Percentiles rank a stretch among this genome's conserved stretches.
Evolutionary conservation across 53 echinoderm and acorn worm species (phyloP).

Genomic region (Echinarachnius parma): DNA sequence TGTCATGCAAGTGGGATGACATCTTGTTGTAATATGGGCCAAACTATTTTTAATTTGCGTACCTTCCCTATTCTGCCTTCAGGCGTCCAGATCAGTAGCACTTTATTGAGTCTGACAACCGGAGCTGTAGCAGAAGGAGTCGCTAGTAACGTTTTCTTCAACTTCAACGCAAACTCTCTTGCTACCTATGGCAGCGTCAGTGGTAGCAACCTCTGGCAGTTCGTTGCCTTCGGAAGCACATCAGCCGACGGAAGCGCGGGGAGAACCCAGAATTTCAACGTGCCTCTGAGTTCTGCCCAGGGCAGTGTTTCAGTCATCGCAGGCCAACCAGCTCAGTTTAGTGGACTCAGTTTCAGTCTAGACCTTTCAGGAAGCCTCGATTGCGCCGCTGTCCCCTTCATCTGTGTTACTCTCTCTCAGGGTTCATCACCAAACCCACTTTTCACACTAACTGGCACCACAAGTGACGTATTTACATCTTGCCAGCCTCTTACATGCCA

Average conservation of each 20-base stretch:
- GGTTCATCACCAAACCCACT: slow-evolving; percentile 34
- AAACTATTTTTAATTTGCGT: no score
- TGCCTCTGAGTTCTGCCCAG: slow-evolving; percentile 22
- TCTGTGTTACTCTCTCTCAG: slow-evolving; percentile 51
- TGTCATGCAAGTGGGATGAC: no score
- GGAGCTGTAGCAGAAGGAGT: no score
- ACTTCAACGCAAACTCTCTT: slow-evolving; percentile 41
- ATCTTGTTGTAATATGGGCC: no score
- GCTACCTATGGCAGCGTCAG: slow-evolving; percentile 24
- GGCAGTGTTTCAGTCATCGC: slow-evolving; percentile 8
- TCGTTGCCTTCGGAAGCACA: slow-evolving; percentile 56
- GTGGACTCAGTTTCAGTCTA: slow-evolving; percentile 27
- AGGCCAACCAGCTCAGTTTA: slow-evolving; percentile 17
- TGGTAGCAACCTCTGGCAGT: slow-evolving; percentile 64
- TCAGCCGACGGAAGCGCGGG: slow-evolving; percentile 36
- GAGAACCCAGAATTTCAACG: background rate
- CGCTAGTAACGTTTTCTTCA: no score
- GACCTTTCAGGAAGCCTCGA: slow-evolving; percentile 32
- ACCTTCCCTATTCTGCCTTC: no score
- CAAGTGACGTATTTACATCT: slow-evolving; percentile 39
- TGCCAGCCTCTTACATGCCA: slow-evolving; percentile 46
- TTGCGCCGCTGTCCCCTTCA: slow-evolving; percentile 53
- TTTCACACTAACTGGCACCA: slow-evolving; percentile 48
- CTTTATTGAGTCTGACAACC: no score
- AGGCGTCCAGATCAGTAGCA: no score